A percentile compares a stretch with the other conserved stretches of the same genome.
These are phyloP conservation scores for Aspidiotus destructor DNA, from an alignment of 2,888 invertebrate species.

Conservation along the genomic window DNA sequence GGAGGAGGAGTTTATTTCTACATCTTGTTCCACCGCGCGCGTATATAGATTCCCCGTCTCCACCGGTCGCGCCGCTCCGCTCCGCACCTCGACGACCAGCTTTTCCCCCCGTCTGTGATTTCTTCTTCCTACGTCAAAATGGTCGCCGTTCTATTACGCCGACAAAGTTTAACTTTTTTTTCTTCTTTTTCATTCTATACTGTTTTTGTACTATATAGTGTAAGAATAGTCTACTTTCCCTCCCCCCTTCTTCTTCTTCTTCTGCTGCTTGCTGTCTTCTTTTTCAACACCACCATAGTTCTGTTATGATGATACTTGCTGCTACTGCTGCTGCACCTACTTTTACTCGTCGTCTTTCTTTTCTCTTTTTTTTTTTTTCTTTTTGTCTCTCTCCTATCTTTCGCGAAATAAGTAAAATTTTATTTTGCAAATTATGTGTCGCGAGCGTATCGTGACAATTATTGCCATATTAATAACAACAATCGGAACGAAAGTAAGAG, in stretches of 20 bases:
- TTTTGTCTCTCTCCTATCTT: too few species aligned
- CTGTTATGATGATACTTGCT: not conserved
- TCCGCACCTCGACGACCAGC: constrained; percentile 1
- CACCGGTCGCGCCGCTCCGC: constrained; percentile 18
- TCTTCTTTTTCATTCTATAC: constrained; percentile 32
- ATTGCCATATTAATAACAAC: too few species aligned
- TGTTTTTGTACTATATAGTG: constrained; percentile 7
- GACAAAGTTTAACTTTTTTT: constrained; percentile 34
- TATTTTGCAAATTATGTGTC: too few species aligned
- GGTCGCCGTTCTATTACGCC: constrained; percentile 31
- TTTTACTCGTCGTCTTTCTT: too few species aligned
- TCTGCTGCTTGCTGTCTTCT: not conserved
- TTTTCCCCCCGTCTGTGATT: constrained; percentile 33
- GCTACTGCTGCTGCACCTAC: too few species aligned
- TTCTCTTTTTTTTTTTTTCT: too few species aligned
- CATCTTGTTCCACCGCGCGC: constrained; percentile 34
- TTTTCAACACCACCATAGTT: not conserved
- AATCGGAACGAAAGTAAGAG: too few species aligned
- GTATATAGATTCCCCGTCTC: not conserved
- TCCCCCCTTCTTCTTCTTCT: not conserved
- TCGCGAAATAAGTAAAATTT: too few species aligned
- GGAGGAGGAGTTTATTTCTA: constrained; percentile 43
- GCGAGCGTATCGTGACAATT: too few species aligned
- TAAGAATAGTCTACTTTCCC: not conserved
- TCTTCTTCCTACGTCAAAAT: constrained; percentile 33